Evolutionary conservation across 2,113 vertebrate genomes (phyloP).

Genomic region (Pygoscelis antarcticus): DNA sequence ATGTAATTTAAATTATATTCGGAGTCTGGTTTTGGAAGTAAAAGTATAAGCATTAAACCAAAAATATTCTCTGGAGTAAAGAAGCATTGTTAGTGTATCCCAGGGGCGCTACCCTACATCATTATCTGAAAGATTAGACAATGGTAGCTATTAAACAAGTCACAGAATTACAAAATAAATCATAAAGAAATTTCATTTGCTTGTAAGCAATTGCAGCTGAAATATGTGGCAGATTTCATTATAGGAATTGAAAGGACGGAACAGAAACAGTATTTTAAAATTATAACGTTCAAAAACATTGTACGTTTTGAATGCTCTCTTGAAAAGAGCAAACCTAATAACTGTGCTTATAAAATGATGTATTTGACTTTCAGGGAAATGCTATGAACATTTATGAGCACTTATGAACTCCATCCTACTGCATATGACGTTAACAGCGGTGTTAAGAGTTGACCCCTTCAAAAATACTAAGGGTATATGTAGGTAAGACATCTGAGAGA

Average conservation of each 20-base stretch:
- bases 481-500: background rate
- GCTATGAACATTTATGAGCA: background rate
- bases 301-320: background rate
- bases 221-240: background rate
- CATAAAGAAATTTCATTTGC: background rate
- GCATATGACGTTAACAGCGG: accelerated
- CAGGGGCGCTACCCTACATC: background rate
- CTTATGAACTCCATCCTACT: accelerated
- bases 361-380: background rate
- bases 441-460: background rate
- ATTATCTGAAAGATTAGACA: background rate
- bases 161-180: background rate
- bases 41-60: background rate
- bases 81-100: background rate
- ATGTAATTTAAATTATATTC: background rate
- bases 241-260: background rate
- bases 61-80: background rate
- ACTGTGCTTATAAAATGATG: background rate
- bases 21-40: background rate
- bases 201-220: background rate
- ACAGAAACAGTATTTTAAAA: background rate
- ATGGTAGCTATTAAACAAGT: background rate
- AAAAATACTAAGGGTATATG: background rate
- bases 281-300: background rate
- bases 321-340: background rate